phyloP scores from a whole-genome alignment of 2,113 vertebrate species.

The Otus sunia region DNA sequence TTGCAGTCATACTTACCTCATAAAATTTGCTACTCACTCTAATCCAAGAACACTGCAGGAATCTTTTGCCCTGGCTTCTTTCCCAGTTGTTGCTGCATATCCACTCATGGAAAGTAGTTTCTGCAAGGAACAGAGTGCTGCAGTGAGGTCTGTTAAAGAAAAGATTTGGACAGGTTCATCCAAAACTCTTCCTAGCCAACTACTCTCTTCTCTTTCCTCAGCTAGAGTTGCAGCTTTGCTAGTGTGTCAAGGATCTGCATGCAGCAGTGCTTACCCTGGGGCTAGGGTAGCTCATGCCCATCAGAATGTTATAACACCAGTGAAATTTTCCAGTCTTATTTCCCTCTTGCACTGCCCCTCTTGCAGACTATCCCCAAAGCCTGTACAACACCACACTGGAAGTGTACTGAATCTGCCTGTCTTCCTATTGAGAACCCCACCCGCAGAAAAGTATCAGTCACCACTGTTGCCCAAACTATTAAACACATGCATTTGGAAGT shows the following conservation, averaged over 20 bases:
- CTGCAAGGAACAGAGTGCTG: not conserved
- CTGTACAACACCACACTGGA: not conserved
- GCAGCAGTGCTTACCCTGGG: not conserved
- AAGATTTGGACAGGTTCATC: not conserved
- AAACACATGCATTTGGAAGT: not conserved
- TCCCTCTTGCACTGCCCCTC: not conserved
- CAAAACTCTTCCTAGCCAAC: not conserved
- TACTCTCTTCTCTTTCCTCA: not conserved
- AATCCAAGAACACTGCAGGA: not conserved
- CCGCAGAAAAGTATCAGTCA: not conserved
- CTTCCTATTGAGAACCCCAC: not conserved
- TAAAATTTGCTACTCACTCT: not conserved
- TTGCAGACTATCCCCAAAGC: not conserved
- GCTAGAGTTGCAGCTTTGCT: not conserved
- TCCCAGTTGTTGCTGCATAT: not conserved
- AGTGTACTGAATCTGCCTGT: not conserved
- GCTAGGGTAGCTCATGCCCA: not conserved
- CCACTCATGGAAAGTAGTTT: not conserved
- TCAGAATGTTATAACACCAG: accelerated
- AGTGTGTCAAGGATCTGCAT: not conserved
- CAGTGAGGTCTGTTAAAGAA: not conserved
- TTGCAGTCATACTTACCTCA: not conserved
- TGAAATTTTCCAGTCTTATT: not conserved
- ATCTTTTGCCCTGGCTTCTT: not conserved
- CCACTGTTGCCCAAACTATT: not conserved